Evolutionary conservation across 2,888 invertebrate genomes (phyloP).

Genomic region (Chrysomela aeneicollis): DNA sequence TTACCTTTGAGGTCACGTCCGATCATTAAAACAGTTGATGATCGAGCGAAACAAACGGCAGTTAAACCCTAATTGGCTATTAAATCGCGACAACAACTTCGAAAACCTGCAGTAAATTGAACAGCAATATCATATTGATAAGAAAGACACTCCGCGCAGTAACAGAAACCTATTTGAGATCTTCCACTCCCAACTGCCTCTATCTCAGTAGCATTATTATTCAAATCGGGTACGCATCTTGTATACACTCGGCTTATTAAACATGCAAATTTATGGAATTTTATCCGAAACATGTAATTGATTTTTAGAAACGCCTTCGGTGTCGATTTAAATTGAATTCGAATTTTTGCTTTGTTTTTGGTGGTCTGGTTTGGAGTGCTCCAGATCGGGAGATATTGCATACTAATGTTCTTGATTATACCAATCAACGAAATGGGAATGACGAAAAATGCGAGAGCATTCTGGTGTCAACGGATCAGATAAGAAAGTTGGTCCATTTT

Average conservation of each 20-base stretch:
- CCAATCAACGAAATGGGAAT: background rate
- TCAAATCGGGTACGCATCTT: conserved; percentile 8
- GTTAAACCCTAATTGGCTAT: background rate
- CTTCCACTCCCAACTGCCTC: background rate
- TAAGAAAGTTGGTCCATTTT: background rate
- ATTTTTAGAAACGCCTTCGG: conserved; percentile 7
- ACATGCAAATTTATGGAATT: conserved; percentile 7
- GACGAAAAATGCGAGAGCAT: background rate
- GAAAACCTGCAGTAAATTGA: background rate
- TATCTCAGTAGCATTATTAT: background rate
- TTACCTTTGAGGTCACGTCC: background rate
- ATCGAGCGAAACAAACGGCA: conserved; percentile 2
- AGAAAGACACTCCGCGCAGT: background rate
- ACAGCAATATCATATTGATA: background rate
- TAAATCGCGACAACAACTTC: conserved; percentile 1
- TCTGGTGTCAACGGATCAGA: background rate
- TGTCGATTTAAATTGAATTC: background rate
- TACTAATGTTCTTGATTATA: background rate
- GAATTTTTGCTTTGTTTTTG: background rate
- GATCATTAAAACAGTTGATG: conserved; percentile 4
- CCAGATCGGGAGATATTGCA: background rate
- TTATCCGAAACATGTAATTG: conserved; percentile 12
- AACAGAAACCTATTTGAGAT: background rate
- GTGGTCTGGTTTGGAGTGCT: background rate
- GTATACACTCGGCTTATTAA: conserved; percentile 8